Base-by-base conservation (phyloP, 2,888 invertebrate genomes). In the Lottia gigantea region DNA sequence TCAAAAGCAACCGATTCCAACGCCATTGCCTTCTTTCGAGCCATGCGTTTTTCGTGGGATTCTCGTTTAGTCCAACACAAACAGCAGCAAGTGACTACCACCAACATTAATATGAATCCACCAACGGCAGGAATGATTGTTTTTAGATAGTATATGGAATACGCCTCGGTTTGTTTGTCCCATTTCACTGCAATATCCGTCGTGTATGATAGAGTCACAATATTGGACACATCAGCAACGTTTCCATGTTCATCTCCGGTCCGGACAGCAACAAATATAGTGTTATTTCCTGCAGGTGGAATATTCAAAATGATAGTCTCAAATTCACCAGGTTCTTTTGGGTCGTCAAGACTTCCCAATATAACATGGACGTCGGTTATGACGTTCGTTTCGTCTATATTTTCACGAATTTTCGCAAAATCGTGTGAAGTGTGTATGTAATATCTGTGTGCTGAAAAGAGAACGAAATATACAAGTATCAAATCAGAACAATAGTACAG, bases 181-280 rank as follows among this genome's bases (percentile, higher is more conserved):
- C 70, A 64, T 19, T 72, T 71, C 8, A 77, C 72, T 4, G 75
- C 66, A 6, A 71, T 62, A 0, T 74, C 72, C 14, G 65, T 25
- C 15, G 73, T 75, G 12, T 69, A 67, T 16, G 79, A 79, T 6
- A 79, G 40, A 0, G 78, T 74, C 15, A 79, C 71, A 40, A 78
- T 69, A 66, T 79, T 79, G 40, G 79, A 79, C 1, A 70, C 40
- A 2, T 73, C 75, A 3, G 76, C 79, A 19, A 40, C 49, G 65
- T 79, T 79, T 14, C 72, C 73, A 31, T 47, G 64, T 12, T 70
- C 64, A 67, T 79, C 79, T 16, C 73, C 68, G 15, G 79, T 75
- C 1, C 70, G 68, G 16, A 79, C 46, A n/a, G 68, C 67, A 3
- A 78, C 19, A 65, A 65, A 78, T 8, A 77, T 46, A 2, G 76